Percentiles rank a stretch among this genome's conserved stretches.
These are phyloP conservation scores for Athene cunicularia DNA, from an alignment of 2,113 vertebrate species.

Conservation along the genomic window DNA sequence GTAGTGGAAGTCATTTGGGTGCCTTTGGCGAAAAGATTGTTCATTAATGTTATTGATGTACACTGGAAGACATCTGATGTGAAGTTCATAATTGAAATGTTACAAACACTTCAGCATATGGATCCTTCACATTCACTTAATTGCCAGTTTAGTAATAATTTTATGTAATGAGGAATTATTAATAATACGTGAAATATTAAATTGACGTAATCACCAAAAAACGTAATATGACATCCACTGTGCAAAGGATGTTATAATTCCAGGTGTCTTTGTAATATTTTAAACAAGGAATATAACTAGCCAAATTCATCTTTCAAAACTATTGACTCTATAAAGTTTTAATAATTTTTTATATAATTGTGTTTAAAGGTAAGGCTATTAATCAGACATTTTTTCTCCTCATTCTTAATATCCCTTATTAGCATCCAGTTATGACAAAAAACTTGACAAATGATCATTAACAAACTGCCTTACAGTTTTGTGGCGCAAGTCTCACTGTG, in stretches of 20 bases:
- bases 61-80: slow-evolving; percentile 73
- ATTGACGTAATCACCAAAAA: slow-evolving; percentile 80
- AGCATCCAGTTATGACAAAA: slow-evolving; percentile 22
- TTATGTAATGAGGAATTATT: slow-evolving; percentile 84
- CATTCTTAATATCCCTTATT: slow-evolving; percentile 32
- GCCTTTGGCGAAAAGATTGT: slow-evolving; percentile 69
- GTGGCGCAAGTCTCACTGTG: not conserved
- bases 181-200: slow-evolving; percentile 82
- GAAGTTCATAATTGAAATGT: slow-evolving; percentile 82
- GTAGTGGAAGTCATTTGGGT: slow-evolving; percentile 50
- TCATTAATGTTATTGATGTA: slow-evolving; percentile 72
- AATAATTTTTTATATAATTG: slow-evolving; percentile 39
- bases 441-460: slow-evolving; percentile 22
- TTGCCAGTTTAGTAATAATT: slow-evolving; percentile 86
- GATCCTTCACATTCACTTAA: slow-evolving; percentile 83
- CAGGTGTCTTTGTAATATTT: slow-evolving; percentile 66
- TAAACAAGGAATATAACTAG: slow-evolving; percentile 43
- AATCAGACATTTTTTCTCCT: slow-evolving; percentile 9
- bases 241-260: slow-evolving; percentile 63
- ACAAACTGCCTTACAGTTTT: not conserved
- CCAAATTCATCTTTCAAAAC: slow-evolving; percentile 50
- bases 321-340: slow-evolving; percentile 17
- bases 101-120: slow-evolving; percentile 82
- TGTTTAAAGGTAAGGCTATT: slow-evolving; percentile 31
- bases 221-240: slow-evolving; percentile 73